phyloP scores from a whole-genome alignment of 2,113 vertebrate species.

The Melanotaenia duboulayi region DNA sequence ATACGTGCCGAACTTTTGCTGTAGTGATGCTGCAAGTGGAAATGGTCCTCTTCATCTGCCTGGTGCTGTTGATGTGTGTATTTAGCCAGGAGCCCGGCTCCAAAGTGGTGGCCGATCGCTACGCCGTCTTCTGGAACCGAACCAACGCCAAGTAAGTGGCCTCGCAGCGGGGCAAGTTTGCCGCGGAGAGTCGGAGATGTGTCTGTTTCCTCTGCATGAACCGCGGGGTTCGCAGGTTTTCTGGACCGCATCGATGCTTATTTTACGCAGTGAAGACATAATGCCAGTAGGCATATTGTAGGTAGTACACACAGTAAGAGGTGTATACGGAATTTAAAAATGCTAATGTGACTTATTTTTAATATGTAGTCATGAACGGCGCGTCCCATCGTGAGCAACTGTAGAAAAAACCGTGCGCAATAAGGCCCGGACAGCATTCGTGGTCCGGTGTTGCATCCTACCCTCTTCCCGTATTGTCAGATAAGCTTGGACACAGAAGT shows the following conservation, averaged over 20 bases:
- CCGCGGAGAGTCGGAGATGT: constrained; percentile 37
- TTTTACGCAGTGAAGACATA: constrained; percentile 62
- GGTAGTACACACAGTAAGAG: constrained; percentile 14
- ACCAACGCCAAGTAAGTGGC: constrained; percentile 92
- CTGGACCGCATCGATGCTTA: constrained; percentile 47
- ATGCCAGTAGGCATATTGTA: constrained; percentile 53
- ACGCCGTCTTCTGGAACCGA: constrained; percentile 98
- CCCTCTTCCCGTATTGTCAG: not conserved
- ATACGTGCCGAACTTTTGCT: constrained; percentile 75
- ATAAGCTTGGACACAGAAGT: not conserved
- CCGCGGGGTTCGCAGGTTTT: constrained; percentile 16
- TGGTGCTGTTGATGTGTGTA: constrained; percentile 95
- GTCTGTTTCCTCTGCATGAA: constrained; percentile 23
- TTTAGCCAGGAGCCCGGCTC: constrained; percentile 94
- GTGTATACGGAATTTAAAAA: constrained; percentile 3
- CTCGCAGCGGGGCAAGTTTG: constrained; percentile 23
- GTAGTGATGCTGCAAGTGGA: constrained; percentile 96
- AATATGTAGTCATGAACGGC: constrained; percentile 23
- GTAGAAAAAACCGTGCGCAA: constrained; percentile 41
- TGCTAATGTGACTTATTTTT: constrained; percentile 10
- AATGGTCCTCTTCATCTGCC: constrained; percentile 91
- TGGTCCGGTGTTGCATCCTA: not conserved
- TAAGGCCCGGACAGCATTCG: constrained; percentile 12
- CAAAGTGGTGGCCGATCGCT: constrained; percentile 97
- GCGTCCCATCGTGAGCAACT: constrained; percentile 4